Conservation (phyloP, 2,888 invertebrate species). For the Scrobipalpa atriplicella region DNA sequence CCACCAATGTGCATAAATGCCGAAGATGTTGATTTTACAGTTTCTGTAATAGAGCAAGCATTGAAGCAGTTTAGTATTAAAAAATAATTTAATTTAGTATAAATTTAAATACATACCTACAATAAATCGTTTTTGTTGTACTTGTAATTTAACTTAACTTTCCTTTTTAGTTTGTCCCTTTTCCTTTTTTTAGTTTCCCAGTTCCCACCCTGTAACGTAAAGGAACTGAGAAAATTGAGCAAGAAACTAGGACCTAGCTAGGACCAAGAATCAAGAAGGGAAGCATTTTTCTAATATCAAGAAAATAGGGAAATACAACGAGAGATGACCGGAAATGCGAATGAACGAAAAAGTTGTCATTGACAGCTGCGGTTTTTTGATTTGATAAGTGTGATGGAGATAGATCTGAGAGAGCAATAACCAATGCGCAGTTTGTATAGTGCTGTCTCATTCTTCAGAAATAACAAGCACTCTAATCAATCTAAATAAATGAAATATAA, state of each 20-base stretch:
- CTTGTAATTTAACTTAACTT: too few relatives aligned
- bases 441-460: neutral
- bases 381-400: neutral
- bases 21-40: conserved; percentile 90
- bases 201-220: too few relatives aligned
- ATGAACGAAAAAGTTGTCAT: neutral
- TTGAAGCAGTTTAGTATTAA: conserved; percentile 61
- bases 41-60: conserved; percentile 84
- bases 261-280: too few relatives aligned
- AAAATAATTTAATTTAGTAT: conserved; percentile 23
- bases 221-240: too few relatives aligned
- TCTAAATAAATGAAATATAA: neutral
- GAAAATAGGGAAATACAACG: too few relatives aligned
- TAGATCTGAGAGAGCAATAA: neutral
- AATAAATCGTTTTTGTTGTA: neutral
- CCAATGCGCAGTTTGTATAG: neutral
- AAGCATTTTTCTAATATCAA: too few relatives aligned
- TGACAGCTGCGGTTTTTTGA: neutral
- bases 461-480: neutral
- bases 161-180: too few relatives aligned
- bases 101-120: neutral
- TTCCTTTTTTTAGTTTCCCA: too few relatives aligned
- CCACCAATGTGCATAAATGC: conserved; percentile 97
- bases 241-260: too few relatives aligned
- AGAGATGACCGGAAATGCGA: neutral